phyloP scores from a whole-genome alignment of 2,888 invertebrate genomes.

The Apocheima hispidaria region DNA sequence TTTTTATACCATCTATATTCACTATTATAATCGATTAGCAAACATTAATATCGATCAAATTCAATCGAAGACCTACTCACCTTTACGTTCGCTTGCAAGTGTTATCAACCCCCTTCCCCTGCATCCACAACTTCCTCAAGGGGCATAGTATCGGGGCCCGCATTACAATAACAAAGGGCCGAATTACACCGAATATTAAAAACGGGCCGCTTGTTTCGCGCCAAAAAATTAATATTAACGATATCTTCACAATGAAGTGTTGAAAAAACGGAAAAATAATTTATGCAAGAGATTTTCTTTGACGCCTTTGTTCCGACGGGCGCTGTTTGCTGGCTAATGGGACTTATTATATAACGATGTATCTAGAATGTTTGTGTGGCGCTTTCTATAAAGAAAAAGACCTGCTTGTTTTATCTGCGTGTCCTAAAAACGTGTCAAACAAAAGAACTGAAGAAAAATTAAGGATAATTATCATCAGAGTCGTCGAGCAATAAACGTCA shows the following conservation, averaged over 20 bases:
- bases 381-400: not conserved
- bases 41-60: not conserved
- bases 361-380: not conserved
- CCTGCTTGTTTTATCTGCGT: not conserved
- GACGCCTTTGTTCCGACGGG: slow-evolving; percentile 73
- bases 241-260: slow-evolving; percentile 82
- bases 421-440: no score
- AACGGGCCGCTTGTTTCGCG: slow-evolving; percentile 77
- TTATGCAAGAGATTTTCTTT: slow-evolving; percentile 83
- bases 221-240: slow-evolving; percentile 86
- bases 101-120: slow-evolving; percentile 21
- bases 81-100: slow-evolving; percentile 25
- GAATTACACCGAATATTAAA: slow-evolving; percentile 78
- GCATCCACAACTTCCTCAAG: slow-evolving; percentile 32
- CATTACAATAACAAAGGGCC: slow-evolving; percentile 83
- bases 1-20: not conserved
- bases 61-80: slow-evolving; percentile 6
- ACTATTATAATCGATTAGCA: not conserved
- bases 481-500: no score
- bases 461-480: no score
- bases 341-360: not conserved
- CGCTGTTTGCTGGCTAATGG: slow-evolving; percentile 12
- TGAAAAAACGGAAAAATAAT: slow-evolving; percentile 75
- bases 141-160: slow-evolving; percentile 48
- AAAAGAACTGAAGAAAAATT: no score